These are phyloP conservation scores for Thalassarche chlororhynchos DNA, from an alignment of 2,113 vertebrate species.

Conservation along the genomic window DNA sequence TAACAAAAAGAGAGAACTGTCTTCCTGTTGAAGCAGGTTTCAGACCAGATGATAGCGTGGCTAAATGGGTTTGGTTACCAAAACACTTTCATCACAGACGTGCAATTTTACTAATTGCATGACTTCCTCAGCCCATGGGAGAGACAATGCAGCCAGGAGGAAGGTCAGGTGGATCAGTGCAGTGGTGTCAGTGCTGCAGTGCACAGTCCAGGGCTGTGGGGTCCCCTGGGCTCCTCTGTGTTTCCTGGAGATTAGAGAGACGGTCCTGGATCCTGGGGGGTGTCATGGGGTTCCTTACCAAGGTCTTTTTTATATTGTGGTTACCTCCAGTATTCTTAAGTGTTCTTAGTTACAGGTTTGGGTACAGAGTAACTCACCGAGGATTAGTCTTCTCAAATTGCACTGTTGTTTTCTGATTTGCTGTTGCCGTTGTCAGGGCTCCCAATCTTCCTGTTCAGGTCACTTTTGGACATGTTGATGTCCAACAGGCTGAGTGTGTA, in stretches of 20 bases:
- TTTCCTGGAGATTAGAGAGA: not conserved
- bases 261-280: not conserved
- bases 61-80: not conserved
- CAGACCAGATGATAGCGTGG: not conserved
- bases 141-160: not conserved
- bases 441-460: not conserved
- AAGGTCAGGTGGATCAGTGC: rapidly evolving
- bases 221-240: not conserved
- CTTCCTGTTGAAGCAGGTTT: not conserved
- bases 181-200: not conserved
- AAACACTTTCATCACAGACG: not conserved
- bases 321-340: not conserved
- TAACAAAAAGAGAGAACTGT: not conserved
- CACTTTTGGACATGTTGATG: not conserved
- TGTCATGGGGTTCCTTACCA: not conserved
- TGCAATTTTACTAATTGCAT: not conserved
- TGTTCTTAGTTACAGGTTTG: not conserved
- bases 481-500: not conserved
- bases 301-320: not conserved
- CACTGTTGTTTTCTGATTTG: not conserved
- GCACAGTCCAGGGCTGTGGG: no score
- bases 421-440: not conserved
- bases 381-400: not conserved
- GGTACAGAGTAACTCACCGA: not conserved
- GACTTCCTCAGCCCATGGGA: not conserved